phyloP scores from a whole-genome alignment of 2,888 invertebrate species.

The Halocaridina rubra region DNA sequence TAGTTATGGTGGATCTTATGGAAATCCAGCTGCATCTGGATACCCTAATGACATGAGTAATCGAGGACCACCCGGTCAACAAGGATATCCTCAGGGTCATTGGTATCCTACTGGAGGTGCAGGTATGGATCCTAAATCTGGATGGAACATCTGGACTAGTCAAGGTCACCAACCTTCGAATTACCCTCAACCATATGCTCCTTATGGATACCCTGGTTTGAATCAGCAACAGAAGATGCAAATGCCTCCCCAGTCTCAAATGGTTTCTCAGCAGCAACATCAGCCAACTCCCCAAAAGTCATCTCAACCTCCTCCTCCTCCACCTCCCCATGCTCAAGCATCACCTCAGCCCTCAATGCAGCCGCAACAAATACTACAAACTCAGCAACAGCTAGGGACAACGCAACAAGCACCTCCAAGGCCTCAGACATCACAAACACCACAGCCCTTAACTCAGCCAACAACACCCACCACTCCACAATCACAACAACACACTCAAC shows the following conservation, averaged over 20 bases:
- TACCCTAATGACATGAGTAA: slow-evolving; percentile 30
- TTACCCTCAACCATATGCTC: slow-evolving; percentile 44
- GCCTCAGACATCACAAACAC: background rate
- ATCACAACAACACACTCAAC: background rate
- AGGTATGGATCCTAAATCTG: slow-evolving; percentile 47
- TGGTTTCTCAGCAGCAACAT: slow-evolving; percentile 11
- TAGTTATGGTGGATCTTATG: slow-evolving; percentile 32
- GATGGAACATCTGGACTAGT: slow-evolving; percentile 46
- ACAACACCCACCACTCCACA: slow-evolving; percentile 4
- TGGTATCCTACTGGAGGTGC: slow-evolving; percentile 51
- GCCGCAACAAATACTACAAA: background rate
- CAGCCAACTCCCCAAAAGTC: slow-evolving; percentile 1
- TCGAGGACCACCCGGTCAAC: slow-evolving; percentile 35
- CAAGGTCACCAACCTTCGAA: slow-evolving; percentile 40
- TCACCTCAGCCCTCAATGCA: slow-evolving; percentile 15
- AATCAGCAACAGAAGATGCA: slow-evolving; percentile 41
- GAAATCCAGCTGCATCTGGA: slow-evolving; percentile 9
- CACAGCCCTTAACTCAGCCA: background rate
- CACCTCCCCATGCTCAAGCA: slow-evolving; percentile 17
- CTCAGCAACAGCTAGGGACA: background rate
- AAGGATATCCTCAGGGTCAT: slow-evolving; percentile 40
- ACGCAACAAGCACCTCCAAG: background rate
- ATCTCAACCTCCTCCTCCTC: slow-evolving; percentile 18
- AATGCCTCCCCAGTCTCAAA: slow-evolving; percentile 17
- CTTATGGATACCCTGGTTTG: slow-evolving; percentile 26